A percentile compares a stretch with the other conserved stretches of the same genome.
Conservation (phyloP, 2,113 vertebrate species). For the Desmodus rotundus region DNA sequence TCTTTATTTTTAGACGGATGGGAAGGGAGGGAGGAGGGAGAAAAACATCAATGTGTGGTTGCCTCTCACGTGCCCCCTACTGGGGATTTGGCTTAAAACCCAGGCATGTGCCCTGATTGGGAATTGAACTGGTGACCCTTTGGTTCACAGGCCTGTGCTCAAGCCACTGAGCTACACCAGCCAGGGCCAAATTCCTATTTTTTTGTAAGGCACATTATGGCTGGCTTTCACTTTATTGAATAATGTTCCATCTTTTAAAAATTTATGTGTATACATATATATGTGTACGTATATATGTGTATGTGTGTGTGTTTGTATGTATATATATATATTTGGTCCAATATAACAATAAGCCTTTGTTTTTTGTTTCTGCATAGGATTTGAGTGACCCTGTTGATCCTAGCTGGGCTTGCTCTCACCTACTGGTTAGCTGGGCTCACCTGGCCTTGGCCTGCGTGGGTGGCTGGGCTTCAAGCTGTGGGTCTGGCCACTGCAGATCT, state of each 20-base stretch:
- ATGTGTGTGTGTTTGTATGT: background rate
- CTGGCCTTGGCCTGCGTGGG: background rate
- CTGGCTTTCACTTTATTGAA: background rate
- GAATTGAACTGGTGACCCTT: too few species aligned
- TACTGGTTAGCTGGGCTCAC: background rate
- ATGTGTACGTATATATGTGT: too few species aligned
- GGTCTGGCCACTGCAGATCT: background rate
- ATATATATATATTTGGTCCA: background rate
- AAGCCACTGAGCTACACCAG: too few species aligned
- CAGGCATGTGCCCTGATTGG: too few species aligned
- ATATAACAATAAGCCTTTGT: background rate
- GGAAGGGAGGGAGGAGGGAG: too few species aligned
- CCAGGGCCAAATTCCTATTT: background rate
- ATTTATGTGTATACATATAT: background rate
- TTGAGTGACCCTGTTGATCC: background rate
- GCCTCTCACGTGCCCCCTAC: too few species aligned
- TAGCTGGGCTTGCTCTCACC: background rate
- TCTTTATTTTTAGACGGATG: too few species aligned
- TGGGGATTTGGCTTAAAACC: too few species aligned
- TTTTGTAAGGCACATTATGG: background rate
- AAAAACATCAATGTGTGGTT: too few species aligned
- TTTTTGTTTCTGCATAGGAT: background rate
- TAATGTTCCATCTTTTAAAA: background rate
- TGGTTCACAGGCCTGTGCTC: too few species aligned
- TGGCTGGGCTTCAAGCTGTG: background rate